phyloP scores from a whole-genome alignment of 2,113 vertebrate genomes.

The Channa argus region DNA sequence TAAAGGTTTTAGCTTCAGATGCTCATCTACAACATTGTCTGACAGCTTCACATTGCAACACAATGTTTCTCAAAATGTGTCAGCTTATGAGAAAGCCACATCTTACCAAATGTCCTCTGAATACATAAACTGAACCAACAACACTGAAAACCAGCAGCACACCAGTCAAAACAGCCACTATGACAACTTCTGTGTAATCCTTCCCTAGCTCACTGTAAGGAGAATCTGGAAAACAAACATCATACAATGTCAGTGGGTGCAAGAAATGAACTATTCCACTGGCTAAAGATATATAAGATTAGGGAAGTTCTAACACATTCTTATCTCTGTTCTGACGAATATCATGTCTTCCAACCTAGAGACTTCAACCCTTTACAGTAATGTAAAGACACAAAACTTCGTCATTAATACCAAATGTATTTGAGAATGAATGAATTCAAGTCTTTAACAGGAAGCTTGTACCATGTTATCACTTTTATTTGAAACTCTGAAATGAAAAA shows the following conservation, averaged over 20 bases:
- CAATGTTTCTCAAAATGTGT: conserved; percentile 15
- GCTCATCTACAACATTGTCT: too few species aligned
- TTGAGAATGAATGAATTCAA: too few species aligned
- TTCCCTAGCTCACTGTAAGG: neutral
- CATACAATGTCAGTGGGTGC: neutral
- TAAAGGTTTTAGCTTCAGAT: too few species aligned
- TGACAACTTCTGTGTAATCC: neutral
- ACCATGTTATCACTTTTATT: too few species aligned
- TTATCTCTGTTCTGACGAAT: too few species aligned
- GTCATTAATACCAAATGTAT: too few species aligned
- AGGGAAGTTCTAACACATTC: neutral
- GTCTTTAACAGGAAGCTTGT: too few species aligned
- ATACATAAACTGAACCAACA: conserved; percentile 68
- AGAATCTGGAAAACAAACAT: conserved; percentile 63
- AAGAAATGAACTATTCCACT: conserved; percentile 3
- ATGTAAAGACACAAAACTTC: too few species aligned
- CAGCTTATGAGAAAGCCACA: neutral
- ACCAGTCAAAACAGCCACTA: conserved; percentile 18
- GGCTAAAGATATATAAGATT: neutral
- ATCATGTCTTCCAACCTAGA: too few species aligned
- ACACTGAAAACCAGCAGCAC: conserved; percentile 77
- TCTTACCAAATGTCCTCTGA: conserved; percentile 77
- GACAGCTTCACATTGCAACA: neutral
- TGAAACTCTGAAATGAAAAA: too few species aligned
- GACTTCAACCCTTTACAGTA: too few species aligned